A percentile compares a stretch with the other conserved stretches of the same genome.
Conservation (phyloP, 2,113 vertebrate species). For the Capreolus pygargus region DNA sequence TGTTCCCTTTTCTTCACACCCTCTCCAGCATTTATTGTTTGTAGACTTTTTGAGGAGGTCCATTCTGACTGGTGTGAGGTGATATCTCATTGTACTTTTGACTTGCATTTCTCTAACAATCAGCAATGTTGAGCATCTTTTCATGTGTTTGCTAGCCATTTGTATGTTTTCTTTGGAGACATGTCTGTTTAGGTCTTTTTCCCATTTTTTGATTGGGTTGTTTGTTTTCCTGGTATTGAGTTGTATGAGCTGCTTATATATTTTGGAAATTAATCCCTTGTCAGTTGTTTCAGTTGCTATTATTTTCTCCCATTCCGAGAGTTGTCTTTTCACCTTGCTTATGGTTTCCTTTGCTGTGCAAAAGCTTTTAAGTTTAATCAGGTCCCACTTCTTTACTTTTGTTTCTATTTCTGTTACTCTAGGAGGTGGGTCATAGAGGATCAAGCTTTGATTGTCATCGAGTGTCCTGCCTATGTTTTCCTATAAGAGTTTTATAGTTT, state of each 20-base stretch:
- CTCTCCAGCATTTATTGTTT: not conserved
- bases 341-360: not conserved
- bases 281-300: not conserved
- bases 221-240: not conserved
- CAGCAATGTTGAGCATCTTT: not conserved
- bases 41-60: not conserved
- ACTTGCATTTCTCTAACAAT: not conserved
- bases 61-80: not conserved
- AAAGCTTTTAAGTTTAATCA: not conserved
- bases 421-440: not conserved
- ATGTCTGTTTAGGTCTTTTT: not conserved
- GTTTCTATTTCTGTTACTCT: not conserved
- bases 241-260: not conserved
- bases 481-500: not conserved
- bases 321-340: not conserved
- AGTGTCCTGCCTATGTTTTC: not conserved
- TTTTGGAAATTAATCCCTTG: not conserved
- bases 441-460: not conserved
- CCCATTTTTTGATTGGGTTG: not conserved
- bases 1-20: not conserved
- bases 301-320: not conserved
- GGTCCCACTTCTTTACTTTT: not conserved
- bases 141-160: not conserved
- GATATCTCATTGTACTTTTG: not conserved
- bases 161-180: not conserved